phyloP scores from a whole-genome alignment of 30 jellyfish, hydroid and myxozoan species.

The Hydractinia symbiolongicarpus region DNA sequence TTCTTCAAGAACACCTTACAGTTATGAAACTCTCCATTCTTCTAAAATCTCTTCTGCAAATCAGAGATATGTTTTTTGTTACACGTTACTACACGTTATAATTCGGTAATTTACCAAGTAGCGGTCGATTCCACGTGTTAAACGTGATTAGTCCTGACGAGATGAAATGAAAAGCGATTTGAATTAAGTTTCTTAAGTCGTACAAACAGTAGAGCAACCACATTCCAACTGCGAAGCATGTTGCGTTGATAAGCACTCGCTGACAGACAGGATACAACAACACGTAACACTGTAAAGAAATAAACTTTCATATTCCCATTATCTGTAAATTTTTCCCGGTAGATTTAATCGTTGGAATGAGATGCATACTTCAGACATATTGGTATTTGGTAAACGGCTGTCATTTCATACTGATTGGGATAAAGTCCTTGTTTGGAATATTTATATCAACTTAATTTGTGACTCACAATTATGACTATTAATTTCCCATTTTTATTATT shows the following conservation, averaged over 20 bases:
- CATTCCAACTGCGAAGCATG: slow-evolving; percentile 3
- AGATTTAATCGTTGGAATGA: too few species aligned
- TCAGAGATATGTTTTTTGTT: background rate
- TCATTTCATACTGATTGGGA: too few species aligned
- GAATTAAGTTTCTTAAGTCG: slow-evolving; percentile 14
- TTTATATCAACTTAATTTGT: too few species aligned
- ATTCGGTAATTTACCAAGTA: slow-evolving; percentile 1
- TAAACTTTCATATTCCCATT: background rate
- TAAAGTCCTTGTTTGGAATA: too few species aligned
- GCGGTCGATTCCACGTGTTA: slow-evolving; percentile 26
- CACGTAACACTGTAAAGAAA: slow-evolving; percentile 2
- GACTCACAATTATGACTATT: too few species aligned
- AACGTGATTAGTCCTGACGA: background rate
- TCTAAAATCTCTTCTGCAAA: background rate
- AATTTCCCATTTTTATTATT: too few species aligned
- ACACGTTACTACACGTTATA: slow-evolving; percentile 7
- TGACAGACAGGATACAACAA: background rate
- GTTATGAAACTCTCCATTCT: too few species aligned
- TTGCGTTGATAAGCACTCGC: background rate
- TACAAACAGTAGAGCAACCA: background rate
- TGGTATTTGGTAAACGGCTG: too few species aligned
- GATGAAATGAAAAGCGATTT: slow-evolving; percentile 8
- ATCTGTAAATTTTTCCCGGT: too few species aligned
- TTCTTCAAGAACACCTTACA: too few species aligned
- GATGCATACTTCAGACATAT: too few species aligned